Evolutionary conservation across 2,888 invertebrate genomes (phyloP), one percentile per base, ranked within the genome.

Genomic region (Melipona bicolor): DNA sequence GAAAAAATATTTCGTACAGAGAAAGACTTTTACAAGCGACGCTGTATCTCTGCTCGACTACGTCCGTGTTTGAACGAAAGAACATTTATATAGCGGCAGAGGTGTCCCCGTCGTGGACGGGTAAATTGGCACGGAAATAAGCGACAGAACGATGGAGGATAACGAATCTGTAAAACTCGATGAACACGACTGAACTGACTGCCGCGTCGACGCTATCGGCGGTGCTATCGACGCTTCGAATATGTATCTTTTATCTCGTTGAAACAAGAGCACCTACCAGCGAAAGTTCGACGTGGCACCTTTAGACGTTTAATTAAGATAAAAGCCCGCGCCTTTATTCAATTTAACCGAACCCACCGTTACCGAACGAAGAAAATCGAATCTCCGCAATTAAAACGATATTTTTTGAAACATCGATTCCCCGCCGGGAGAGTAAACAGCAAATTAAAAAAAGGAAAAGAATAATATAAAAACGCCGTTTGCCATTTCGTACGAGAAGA

Each of bases 221-320:
- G 50, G 19, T 43, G 43, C 43, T 43, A 9, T 50, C 50, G 68
- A 11, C 27, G 50, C 24, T 19, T 50, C 68, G 19, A 50, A 68
- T 68, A 68, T 49, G 50, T 24, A 68, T 52, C n/a, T 70, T 70
- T 54, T 32, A 17, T 32, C 54, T 36, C 9, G 17, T 54, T 9
- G 32, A 36, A 36, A 54, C 15, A n/a, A 54, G 15, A 13, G 19
- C 19, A 50, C 36, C 69, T 21, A 21, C 19, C 5, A 15, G 32
- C 36, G 54, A n/a, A 32, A 56, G 3, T 36, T 54, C 21, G 2
- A 69, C 19, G 24, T 2, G 11, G 2, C 24, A n/a, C 2, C 71
- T 27, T 24, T 24, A 49, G 61, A 43, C 19, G 21, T 49, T 72
- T 72, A 49, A 61, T 72, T 61, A 61, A 72, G 72, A 72, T 61